Evolutionary conservation across 2,797 vertebrate species (phyloP).

Genomic region (Acipenser ruthenus): DNA sequence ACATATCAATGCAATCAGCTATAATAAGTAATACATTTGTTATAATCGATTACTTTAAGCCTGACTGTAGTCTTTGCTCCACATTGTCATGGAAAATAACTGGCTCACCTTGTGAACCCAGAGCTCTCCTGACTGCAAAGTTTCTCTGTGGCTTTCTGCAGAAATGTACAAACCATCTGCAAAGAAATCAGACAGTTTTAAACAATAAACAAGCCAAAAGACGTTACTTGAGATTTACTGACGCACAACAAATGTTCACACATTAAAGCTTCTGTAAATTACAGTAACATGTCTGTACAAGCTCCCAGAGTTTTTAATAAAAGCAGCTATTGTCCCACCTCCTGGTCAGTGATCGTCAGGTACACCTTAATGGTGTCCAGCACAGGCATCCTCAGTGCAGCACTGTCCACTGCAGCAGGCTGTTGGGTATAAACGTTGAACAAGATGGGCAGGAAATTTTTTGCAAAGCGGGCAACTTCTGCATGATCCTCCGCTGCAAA

Average conservation of each 20-base stretch:
- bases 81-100: too few species aligned
- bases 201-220: neutral
- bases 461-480: slow-evolving; percentile 84
- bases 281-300: too few species aligned
- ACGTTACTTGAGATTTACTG: neutral
- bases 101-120: slow-evolving; percentile 71
- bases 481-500: slow-evolving; percentile 66
- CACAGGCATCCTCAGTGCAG: slow-evolving; percentile 70
- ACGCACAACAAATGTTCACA: neutral
- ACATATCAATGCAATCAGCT: too few species aligned
- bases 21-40: too few species aligned
- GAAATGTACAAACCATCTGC: slow-evolving; percentile 78
- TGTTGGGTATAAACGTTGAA: slow-evolving; percentile 88
- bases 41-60: too few species aligned
- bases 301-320: neutral
- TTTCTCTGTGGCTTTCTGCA: slow-evolving; percentile 81
- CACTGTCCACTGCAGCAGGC: slow-evolving; percentile 46
- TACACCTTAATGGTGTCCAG: slow-evolving; percentile 86
- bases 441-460: slow-evolving; percentile 94
- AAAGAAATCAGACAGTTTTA: slow-evolving; percentile 3
- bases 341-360: slow-evolving; percentile 65
- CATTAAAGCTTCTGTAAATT: neutral
- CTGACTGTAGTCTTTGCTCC: too few species aligned
- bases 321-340: slow-evolving; percentile 47
- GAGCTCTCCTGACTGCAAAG: slow-evolving; percentile 63